Base-by-base conservation (phyloP, 1,140 invertebrate species). In the Battus philenor region DNA sequence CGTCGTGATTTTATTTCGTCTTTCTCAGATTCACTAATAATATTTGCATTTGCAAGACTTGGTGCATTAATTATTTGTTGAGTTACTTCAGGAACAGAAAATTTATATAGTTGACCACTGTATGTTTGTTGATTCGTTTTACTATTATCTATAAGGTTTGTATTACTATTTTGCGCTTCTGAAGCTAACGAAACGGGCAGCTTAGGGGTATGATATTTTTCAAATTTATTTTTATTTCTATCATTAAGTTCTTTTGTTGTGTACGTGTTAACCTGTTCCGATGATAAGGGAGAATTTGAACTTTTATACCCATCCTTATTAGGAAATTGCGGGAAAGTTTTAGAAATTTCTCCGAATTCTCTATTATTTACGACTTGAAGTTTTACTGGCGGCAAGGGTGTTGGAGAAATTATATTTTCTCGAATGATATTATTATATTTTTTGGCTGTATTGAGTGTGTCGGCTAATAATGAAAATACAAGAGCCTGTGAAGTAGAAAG, bases 401-500 rank as follows among this genome's bases (percentile, higher is more conserved):
- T 51, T 7, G 48, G 12, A 38, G 50, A 46, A 41, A 34, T 17
- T 22, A 51, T 27, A 20, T 66, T 48, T 26, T 72, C 68, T 55
- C 74, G 60, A 50, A 69, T 63, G 44, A 70, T 65, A 29, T 74
- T 75, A 22, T 50, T 73, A 31, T 85, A 78, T 53, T 76, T 64
- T 58, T 77, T 77, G 26, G 77, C 78, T 34, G 64, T 58, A 41
- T 80, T 81, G 33, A 85, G 66, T 10, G 80, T 82, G 46, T 85
- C 77, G 30, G 76, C 67, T 56, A 85, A 56, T 26, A 82, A 61
- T 6, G 72, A 79, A 47, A 73, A 79, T 47, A 82, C 74, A 54
- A 85, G 57, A 41, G 78, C 75, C 74, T 81, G 76, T 67, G 75
- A 76, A 82, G 71, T 58, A 65, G 77, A 81, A 75, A 78, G 51